These are phyloP conservation scores for Ornithoptera priamus DNA, from an alignment of 2,888 invertebrate genomes.

Conservation along the genomic window DNA sequence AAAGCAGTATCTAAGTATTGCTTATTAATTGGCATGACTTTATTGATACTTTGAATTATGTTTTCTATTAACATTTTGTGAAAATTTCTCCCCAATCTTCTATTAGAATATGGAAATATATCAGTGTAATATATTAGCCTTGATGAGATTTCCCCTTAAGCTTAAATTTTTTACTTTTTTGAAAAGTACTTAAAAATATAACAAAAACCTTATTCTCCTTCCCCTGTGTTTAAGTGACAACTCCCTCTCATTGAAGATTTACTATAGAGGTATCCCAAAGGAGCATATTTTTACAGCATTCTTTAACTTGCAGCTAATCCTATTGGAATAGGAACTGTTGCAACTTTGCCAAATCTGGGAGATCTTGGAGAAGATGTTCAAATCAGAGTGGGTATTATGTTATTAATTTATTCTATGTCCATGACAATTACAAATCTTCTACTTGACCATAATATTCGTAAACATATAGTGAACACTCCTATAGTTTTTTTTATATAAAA, in stretches of 20 bases:
- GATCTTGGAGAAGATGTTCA: conserved; percentile 74
- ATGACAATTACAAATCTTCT: not conserved
- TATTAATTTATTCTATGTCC: not conserved
- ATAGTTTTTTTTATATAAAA: no score
- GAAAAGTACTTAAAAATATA: no score
- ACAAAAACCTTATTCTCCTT: no score
- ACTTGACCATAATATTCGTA: not conserved
- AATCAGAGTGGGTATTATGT: conserved; percentile 61
- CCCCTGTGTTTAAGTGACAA: not conserved
- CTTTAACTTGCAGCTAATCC: conserved; percentile 56
- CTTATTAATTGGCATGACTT: no score
- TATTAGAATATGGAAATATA: no score
- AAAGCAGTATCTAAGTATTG: no score
- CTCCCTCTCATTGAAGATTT: not conserved
- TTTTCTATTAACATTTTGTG: no score
- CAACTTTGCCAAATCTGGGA: conserved; percentile 76
- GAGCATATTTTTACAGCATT: not conserved
- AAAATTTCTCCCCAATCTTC: no score
- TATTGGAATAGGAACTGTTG: conserved; percentile 79
- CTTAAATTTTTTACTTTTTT: no score
- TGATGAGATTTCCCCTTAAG: no score
- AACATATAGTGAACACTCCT: not conserved
- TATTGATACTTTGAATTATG: no score
- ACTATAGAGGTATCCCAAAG: not conserved
- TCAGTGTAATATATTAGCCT: no score